Evolutionary conservation across 1,140 invertebrate species (phyloP), one percentile per base, ranked within the genome.

Genomic region (Drosophila sp.): DNA sequence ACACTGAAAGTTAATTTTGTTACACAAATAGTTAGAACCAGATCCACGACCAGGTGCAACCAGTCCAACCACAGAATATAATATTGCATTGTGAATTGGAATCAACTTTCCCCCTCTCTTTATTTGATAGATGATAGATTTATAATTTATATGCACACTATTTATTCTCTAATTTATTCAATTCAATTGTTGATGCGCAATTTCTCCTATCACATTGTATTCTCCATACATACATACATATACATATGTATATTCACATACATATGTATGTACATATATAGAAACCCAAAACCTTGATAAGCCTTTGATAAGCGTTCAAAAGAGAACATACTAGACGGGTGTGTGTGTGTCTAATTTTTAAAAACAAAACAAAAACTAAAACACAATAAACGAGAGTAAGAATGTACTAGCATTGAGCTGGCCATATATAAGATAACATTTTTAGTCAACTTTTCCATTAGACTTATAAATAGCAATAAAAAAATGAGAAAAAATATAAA

Each of bases 381-480:
- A 50, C 23, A 8, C 17, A 50, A 27, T 27, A 10, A 50, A 27
- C 44, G 7, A 50, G 44, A 50, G 27, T 25, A 50, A 50, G 44
- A 50, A 50, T 50, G 44, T 50, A 27, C 25, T 27, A 50, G 23
- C 44, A 50, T 50, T 27, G 5, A 27, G 7, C 5, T 27, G 23
- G 23, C 25, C 23, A 50, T 27, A 50, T 7, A 58, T 35, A 58
- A 32, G 56, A 58, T 58, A 58, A 58, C 56, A 58, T 35, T 35
- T 35, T 58, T 35, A 58, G 11, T 58, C 56, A 50, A 35, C 30
- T 33, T 57, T 60, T 30, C 11, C 41, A 47, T 41, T 41, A 25
- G n/a, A 32, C 29, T 29, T 62, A 30, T 10, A 44, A 63, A 47
- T 41, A 38, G 23, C 29, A 30, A 41, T 3, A 25, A 30, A 25